Conservation (phyloP, 2,797 vertebrate species). For the Denticeps clupeoides region DNA sequence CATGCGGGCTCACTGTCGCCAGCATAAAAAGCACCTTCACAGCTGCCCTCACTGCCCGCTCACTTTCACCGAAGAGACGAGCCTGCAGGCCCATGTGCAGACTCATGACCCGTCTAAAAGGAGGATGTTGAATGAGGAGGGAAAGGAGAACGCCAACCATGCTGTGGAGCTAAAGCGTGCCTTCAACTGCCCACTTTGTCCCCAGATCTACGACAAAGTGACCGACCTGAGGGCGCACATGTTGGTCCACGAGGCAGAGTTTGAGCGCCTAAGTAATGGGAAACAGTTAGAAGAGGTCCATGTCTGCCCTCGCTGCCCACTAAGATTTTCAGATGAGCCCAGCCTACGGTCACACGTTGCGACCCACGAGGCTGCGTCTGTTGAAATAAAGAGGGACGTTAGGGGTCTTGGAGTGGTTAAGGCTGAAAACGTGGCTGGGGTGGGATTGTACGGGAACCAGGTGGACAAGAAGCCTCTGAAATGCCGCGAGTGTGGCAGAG, state of each 20-base stretch:
- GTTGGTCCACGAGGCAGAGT: slow-evolving; percentile 58
- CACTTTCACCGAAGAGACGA: slow-evolving; percentile 16
- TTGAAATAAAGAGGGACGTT: slow-evolving; percentile 36
- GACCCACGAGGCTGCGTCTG: slow-evolving; percentile 45
- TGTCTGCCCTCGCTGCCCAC: slow-evolving; percentile 54
- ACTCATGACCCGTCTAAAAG: slow-evolving; percentile 21
- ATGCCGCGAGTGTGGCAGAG: slow-evolving; percentile 61
- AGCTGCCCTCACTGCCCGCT: slow-evolving; percentile 18
- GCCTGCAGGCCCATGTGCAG: slow-evolving; percentile 18
- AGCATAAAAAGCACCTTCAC: slow-evolving; percentile 44
- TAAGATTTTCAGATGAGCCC: slow-evolving; percentile 46
- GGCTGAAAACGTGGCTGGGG: slow-evolving; percentile 31
- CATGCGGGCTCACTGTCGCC: slow-evolving; percentile 64
- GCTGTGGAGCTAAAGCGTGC: slow-evolving; percentile 34
- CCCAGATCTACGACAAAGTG: slow-evolving; percentile 39
- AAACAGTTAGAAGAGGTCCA: slow-evolving; percentile 39
- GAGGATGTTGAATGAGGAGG: slow-evolving; percentile 11
- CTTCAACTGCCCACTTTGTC: slow-evolving; percentile 60
- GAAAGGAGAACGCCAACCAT: slow-evolving; percentile 48
- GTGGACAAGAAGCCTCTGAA: slow-evolving; percentile 44
- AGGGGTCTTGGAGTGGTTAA: slow-evolving; percentile 26
- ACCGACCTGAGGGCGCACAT: slow-evolving; percentile 58
- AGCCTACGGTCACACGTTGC: slow-evolving; percentile 48
- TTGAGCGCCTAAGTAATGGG: slow-evolving; percentile 42
- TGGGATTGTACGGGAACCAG: slow-evolving; percentile 32